phyloP scores from a whole-genome alignment of 2,888 invertebrate species.

The Polydrusus tereticollis region DNA sequence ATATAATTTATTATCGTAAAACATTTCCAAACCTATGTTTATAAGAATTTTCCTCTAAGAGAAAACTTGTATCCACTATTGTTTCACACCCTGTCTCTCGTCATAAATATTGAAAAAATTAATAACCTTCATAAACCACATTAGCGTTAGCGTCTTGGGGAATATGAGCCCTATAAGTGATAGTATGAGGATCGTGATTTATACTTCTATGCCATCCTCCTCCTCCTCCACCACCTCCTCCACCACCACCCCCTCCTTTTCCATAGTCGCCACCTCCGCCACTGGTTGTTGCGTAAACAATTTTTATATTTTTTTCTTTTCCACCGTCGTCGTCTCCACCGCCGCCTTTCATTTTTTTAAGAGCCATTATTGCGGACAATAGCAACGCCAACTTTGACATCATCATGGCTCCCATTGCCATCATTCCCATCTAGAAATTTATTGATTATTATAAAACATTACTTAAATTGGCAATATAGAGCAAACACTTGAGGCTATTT shows the following conservation, averaged over 20 bases:
- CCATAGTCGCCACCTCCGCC: slow-evolving; percentile 56
- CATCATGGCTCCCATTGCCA: slow-evolving; percentile 77
- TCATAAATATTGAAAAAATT: slow-evolving; percentile 13
- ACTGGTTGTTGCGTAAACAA: slow-evolving; percentile 70
- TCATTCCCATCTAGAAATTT: slow-evolving; percentile 69
- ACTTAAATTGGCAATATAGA: neutral
- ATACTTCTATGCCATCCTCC: slow-evolving; percentile 72
- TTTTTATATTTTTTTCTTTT: slow-evolving; percentile 58
- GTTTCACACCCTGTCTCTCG: neutral
- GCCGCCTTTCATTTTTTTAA: slow-evolving; percentile 73
- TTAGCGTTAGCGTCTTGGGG: slow-evolving; percentile 42
- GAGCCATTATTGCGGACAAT: slow-evolving; percentile 73
- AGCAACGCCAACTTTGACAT: slow-evolving; percentile 77
- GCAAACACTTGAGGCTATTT: no score
- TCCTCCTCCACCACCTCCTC: slow-evolving; percentile 57
- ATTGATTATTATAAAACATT: neutral
- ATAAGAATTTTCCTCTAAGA: no score
- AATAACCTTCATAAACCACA: slow-evolving; percentile 48
- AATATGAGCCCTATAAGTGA: slow-evolving; percentile 44
- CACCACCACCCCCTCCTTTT: slow-evolving; percentile 56
- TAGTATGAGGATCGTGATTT: slow-evolving; percentile 43
- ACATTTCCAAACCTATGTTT: no score
- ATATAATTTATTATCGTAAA: no score
- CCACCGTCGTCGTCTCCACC: slow-evolving; percentile 67
- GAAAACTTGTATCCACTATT: no score